A percentile compares a stretch with the other conserved stretches of the same genome.
Evolutionary conservation across 2,888 invertebrate species (phyloP).

Genomic region (Frankliniella fusca): DNA sequence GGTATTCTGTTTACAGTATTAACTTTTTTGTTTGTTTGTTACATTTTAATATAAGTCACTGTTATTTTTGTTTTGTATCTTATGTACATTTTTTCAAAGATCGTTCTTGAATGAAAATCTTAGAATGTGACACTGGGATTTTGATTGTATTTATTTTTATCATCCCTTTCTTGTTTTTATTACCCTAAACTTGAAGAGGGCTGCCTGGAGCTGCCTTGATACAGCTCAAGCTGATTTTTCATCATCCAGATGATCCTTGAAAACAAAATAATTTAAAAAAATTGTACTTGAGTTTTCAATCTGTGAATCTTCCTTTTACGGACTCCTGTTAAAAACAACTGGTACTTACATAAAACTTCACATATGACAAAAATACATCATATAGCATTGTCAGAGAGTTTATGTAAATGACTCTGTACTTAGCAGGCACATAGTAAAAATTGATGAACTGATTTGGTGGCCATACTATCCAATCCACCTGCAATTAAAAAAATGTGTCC

Average conservation of each 20-base stretch:
- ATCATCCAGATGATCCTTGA: not conserved
- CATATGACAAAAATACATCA: constrained; percentile 82
- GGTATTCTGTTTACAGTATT: constrained; percentile 7
- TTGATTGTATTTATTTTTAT: too few relatives aligned
- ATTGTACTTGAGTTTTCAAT: not conserved
- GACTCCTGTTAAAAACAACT: not conserved
- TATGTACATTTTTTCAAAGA: not conserved
- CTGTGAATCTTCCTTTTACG: not conserved
- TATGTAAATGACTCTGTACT: constrained; percentile 82
- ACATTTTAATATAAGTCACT: not conserved
- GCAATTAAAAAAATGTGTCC: constrained; percentile 45
- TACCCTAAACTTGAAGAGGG: too few relatives aligned
- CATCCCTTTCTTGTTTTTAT: too few relatives aligned
- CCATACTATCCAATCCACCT: constrained; percentile 88
- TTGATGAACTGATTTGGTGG: constrained; percentile 87
- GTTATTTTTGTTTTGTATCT: constrained; percentile 4
- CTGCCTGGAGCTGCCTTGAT: too few relatives aligned
- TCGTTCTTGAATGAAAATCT: not conserved
- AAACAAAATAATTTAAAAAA: not conserved
- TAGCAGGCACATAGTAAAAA: constrained; percentile 75
- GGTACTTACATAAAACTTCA: constrained; percentile 61
- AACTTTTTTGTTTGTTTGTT: not conserved
- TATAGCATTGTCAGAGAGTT: constrained; percentile 80
- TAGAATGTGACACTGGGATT: not conserved
- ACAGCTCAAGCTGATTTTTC: too few relatives aligned